Conservation (phyloP, 2,113 vertebrate species). For the Narcine bancroftii region DNA sequence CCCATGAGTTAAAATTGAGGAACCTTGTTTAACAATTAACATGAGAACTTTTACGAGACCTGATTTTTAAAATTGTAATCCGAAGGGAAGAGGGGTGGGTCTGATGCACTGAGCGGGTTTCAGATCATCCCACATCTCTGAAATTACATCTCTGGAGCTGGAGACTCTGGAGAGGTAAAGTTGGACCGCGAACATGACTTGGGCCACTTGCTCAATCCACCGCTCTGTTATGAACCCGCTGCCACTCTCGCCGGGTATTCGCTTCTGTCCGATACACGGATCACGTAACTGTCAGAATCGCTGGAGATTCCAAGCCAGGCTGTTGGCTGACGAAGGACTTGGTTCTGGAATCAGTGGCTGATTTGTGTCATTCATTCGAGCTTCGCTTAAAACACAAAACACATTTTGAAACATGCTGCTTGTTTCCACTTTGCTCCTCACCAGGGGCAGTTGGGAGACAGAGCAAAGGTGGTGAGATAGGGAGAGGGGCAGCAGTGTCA, state of each 20-base stretch:
- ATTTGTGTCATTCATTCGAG: neutral
- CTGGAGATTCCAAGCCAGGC: neutral
- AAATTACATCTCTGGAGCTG: neutral
- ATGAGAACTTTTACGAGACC: neutral
- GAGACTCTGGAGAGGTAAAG: neutral
- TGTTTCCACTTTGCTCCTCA: neutral
- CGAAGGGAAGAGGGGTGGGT: too few relatives aligned
- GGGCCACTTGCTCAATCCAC: neutral
- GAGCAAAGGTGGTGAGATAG: too few relatives aligned
- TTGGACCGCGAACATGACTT: slow-evolving; percentile 11
- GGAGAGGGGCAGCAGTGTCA: too few relatives aligned
- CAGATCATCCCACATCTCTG: neutral
- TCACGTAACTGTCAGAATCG: neutral
- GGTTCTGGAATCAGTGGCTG: neutral
- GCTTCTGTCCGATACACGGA: neutral
- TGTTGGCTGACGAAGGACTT: neutral
- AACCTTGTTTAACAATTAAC: neutral
- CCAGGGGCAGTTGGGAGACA: too few relatives aligned
- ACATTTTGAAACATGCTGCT: neutral
- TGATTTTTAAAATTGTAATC: too few relatives aligned
- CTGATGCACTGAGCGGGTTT: too few relatives aligned
- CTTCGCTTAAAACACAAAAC: neutral
- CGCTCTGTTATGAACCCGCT: neutral
- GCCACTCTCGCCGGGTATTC: neutral
- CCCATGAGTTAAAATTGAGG: neutral